Evolutionary conservation across 2,888 invertebrate genomes (phyloP), one percentile per base, ranked within the genome.

Genomic region (Cephus nigrinus): DNA sequence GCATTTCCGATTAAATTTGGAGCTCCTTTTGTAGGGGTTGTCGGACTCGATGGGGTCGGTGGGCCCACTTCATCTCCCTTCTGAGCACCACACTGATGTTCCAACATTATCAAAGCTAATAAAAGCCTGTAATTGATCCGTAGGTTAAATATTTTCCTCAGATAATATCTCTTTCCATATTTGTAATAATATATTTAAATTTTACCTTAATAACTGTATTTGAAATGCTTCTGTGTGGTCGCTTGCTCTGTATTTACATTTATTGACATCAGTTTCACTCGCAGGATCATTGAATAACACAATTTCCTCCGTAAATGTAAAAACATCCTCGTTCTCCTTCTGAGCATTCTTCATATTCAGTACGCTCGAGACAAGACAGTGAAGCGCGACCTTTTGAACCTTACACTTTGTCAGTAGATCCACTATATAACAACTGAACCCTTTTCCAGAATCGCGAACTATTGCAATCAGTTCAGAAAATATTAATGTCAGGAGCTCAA

Each of bases 301-400:
- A 75, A 96, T 95, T 86, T 95, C 95, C 88, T 96, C 96, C 0
- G 96, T 96, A 84, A 96, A 94, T 11, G 95, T 94, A 82, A 92
- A 92, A 69, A 92, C 92, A 40, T 92, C 93, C 80, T 93, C 93
- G 75, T 85, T 89, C 15, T 91, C 91, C 68, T 89, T 91, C 76
- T 91, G 90, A 1, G 90, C 89, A 74, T 90, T 91, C 75, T 90
- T 91, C 90, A 93, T 93, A 83, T 93, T 94, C 86, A 95, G 93
- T 3, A 97, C 96, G 31, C 95, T 95, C 4, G 97, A 96, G 75
- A 97, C 93, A 32, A 97, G 92, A 88, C 96, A 96, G 89, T 97
- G 97, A 75, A 97, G 92, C 74, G 96, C 93, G 34, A 96, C 95
- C 89, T 97, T 97, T 91, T 97, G 97, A 74, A 97, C 93, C 91